A percentile compares a stretch with the other conserved stretches of the same genome.
Conservation (phyloP, 2,888 invertebrate genomes). For the Polylopha cassiicola region DNA sequence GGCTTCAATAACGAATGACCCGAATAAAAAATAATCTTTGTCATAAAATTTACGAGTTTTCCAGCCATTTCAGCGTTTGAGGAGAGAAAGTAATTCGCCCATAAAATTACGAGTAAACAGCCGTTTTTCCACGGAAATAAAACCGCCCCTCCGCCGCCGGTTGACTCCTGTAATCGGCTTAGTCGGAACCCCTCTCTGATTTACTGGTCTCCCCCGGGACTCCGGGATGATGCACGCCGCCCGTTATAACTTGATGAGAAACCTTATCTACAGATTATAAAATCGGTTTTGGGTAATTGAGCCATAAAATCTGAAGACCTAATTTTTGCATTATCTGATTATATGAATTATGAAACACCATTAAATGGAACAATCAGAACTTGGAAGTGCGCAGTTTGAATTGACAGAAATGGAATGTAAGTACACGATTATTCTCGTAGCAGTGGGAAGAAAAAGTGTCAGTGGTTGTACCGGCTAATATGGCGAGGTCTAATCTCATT, state of each 20-base stretch:
- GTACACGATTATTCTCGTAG: conserved; percentile 35
- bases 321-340: conserved; percentile 28
- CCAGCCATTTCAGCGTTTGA: conserved; percentile 66
- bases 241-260: conserved; percentile 70
- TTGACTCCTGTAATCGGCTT: conserved; percentile 76
- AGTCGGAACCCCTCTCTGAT: conserved; percentile 54
- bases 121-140: conserved; percentile 72
- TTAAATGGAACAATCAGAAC: neutral
- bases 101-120: conserved; percentile 75
- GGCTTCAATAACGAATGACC: conserved; percentile 52
- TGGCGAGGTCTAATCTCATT: conserved; percentile 64
- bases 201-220: conserved; percentile 48
- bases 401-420: conserved; percentile 41
- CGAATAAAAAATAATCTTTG: conserved; percentile 62
- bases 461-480: conserved; percentile 59
- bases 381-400: conserved; percentile 20
- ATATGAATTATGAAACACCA: conserved; percentile 6
- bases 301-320: conserved; percentile 48
- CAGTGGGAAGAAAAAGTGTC: conserved; percentile 48
- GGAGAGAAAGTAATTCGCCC: conserved; percentile 71
- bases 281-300: conserved; percentile 73
- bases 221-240: conserved; percentile 55
- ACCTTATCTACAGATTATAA: conserved; percentile 72
- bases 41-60: conserved; percentile 67
- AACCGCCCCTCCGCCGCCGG: conserved; percentile 52